Base-by-base conservation (phyloP, 2,113 vertebrate species). In the Hylia prasina region DNA sequence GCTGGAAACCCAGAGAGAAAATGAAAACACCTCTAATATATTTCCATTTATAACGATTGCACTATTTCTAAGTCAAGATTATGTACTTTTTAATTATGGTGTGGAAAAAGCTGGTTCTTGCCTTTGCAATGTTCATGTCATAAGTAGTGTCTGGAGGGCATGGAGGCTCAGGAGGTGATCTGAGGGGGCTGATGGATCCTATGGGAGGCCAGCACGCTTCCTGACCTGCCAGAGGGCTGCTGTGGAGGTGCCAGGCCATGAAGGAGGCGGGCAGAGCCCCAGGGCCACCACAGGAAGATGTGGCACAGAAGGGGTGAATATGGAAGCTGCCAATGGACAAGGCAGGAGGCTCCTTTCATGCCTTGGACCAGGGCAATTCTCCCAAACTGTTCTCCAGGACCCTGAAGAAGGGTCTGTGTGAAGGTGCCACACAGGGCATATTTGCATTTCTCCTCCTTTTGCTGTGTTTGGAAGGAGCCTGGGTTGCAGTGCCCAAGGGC, bases 131-230 rank as follows among this genome's bases (percentile, higher is more conserved):
- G 18, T 20, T 82, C 23, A 7, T 53, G 13, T 17, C 12, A 2
- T 23, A 39, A 69, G 18, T 10, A 1, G 10, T 50, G 47, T 54
- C 42, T 72, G 47, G 61, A 57, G 4, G 9, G 3, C 0, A 0
- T 22, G 31, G 30, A 35, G 28, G 11, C 42, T 83, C 28, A 54
- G 57, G 13, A 61, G 61, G 56, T 61, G 50, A 53, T 33, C 50
- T 71, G 71, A 68, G 15, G 11, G 21, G 31, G 5, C 8, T 61
- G 51, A 75, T 47, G 27, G 31, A 21, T 71, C 13, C n/a, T 70
- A 16, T 33, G 47, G 42, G 31, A 48, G 14, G 7, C 7, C 47
- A 53, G 45, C 8, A 61, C 24, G 31, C 48, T 79, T 56, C 13
- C 9, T 6, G 3, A 47, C 6, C 10, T 51, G 28, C 13, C 0